A percentile compares a stretch with the other conserved stretches of the same genome.
Conservation (phyloP, 2,797 vertebrate species). For the Liparis tanakae region DNA sequence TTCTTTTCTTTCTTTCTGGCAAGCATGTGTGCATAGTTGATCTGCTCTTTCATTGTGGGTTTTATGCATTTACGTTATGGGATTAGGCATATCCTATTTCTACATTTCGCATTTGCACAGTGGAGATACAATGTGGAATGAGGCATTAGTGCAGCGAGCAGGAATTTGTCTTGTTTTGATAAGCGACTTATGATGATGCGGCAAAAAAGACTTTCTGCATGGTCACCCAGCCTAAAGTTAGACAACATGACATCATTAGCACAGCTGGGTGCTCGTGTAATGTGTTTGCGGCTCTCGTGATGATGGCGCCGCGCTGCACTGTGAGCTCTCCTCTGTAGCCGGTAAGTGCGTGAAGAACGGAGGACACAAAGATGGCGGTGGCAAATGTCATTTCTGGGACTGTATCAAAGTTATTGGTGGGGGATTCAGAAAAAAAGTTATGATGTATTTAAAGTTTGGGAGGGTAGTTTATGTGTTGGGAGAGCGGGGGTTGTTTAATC, state of each 20-base stretch:
- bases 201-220: constrained; percentile 69
- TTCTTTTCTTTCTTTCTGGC: constrained; percentile 45
- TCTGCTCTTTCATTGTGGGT: constrained; percentile 70
- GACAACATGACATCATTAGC: constrained; percentile 56
- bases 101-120: constrained; percentile 94
- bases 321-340: constrained; percentile 44
- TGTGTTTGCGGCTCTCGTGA: constrained; percentile 67
- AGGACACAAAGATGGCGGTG: constrained; percentile 24
- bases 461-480: not conserved
- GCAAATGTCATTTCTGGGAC: constrained; percentile 71
- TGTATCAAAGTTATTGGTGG: constrained; percentile 16
- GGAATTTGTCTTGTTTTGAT: constrained; percentile 65
- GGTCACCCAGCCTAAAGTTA: constrained; percentile 65
- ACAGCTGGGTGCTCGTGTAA: constrained; percentile 68
- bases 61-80: constrained; percentile 75
- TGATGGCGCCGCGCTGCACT: constrained; percentile 32
- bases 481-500: not conserved
- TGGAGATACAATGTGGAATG: constrained; percentile 91
- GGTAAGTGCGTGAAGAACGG: constrained; percentile 27
- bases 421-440: not conserved
- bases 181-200: constrained; percentile 80
- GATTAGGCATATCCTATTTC: constrained; percentile 89
- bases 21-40: constrained; percentile 73
- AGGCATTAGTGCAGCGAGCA: constrained; percentile 90
- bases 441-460: constrained; percentile 1